Percentiles rank a stretch among this genome's conserved stretches.
Evolutionary conservation across 2,888 invertebrate genomes (phyloP).

Genomic region (Taphrorychus bicolor): DNA sequence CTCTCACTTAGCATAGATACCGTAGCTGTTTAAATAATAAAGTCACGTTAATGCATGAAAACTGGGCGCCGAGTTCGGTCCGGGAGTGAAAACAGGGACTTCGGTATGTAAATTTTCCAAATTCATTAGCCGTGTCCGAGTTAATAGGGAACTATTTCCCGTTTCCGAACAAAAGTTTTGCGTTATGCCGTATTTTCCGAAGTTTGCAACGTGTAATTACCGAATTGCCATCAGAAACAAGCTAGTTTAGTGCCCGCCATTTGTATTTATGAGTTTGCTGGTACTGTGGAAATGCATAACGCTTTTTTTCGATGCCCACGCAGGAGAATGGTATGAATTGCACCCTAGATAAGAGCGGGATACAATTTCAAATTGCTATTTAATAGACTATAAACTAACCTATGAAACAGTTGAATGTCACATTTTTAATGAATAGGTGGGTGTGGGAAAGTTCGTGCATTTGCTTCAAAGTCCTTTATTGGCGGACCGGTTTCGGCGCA

Average conservation of each 20-base stretch:
- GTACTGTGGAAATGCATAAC: neutral
- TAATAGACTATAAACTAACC: too few relatives aligned
- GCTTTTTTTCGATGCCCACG: too few relatives aligned
- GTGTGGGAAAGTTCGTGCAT: too few relatives aligned
- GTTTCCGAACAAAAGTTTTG: slow-evolving; percentile 16
- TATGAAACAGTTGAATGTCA: too few relatives aligned
- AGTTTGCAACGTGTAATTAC: slow-evolving; percentile 19
- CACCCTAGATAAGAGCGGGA: too few relatives aligned
- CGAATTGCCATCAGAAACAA: slow-evolving; percentile 5
- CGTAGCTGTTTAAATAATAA: neutral
- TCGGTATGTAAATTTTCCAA: slow-evolving; percentile 1
- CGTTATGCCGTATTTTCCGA: slow-evolving; percentile 16
- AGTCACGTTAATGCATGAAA: neutral
- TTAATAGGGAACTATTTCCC: slow-evolving; percentile 9
- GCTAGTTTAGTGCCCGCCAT: neutral
- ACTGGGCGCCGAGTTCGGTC: neutral
- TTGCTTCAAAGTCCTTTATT: too few relatives aligned
- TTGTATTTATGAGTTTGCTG: neutral
- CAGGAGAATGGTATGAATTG: too few relatives aligned
- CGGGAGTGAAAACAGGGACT: neutral
- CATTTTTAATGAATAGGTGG: too few relatives aligned
- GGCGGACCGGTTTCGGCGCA: too few relatives aligned
- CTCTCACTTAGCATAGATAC: too few relatives aligned
- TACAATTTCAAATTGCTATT: too few relatives aligned
- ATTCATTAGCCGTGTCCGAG: slow-evolving; percentile 10